Evolutionary conservation across 2,113 vertebrate species (phyloP), one percentile per base, ranked within the genome.

Genomic region (Martes martes): DNA sequence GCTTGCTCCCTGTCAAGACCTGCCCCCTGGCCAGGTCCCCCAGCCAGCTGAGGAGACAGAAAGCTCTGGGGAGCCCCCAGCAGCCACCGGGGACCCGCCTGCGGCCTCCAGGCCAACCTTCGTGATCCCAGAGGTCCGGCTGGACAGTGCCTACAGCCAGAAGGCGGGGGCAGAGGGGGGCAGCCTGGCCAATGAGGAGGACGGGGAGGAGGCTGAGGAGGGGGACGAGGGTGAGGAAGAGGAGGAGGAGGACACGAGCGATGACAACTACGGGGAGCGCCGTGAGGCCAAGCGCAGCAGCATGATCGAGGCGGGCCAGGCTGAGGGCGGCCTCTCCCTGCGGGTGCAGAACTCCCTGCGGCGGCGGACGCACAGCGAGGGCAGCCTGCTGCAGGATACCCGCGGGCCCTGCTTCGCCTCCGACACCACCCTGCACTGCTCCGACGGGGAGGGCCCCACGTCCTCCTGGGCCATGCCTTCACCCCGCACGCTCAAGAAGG

Each of bases 311-410:
- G 98, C 99, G 0, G 98, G 99, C 1, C 96, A 57, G 50, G 96
- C 98, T 0, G 99, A 99, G 97, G 98, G 99, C 0, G 98, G 99
- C n/a, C 99, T 99, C 65, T 99, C 98, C 0, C 99, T 99, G 79
- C 99, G 99, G 0, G 99, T 99, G 96, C 99, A 99, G 99, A 99
- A 99, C 95, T 99, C 99, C 0, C 99, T 99, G 92, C 99, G 99
- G 84, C 98, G 99, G 89, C 99, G 99, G 94, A 99, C 99, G 0
- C 99, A 99, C 99, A 99, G 99, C 0, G 99, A 99, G 97, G 99
- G 99, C 95, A 99, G 99, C 98, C 99, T 99, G 33, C 99, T 99
- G 98, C 99, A 99, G 98, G 99, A 99, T 98, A 94, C 99, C 52
- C 99, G 99, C 21, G 94, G 99, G 13, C 97, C 99, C 82, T 99